Percentiles rank a stretch among this genome's conserved stretches.
Conservation (phyloP, 2,888 invertebrate species). For the Pyrrhia umbra region DNA sequence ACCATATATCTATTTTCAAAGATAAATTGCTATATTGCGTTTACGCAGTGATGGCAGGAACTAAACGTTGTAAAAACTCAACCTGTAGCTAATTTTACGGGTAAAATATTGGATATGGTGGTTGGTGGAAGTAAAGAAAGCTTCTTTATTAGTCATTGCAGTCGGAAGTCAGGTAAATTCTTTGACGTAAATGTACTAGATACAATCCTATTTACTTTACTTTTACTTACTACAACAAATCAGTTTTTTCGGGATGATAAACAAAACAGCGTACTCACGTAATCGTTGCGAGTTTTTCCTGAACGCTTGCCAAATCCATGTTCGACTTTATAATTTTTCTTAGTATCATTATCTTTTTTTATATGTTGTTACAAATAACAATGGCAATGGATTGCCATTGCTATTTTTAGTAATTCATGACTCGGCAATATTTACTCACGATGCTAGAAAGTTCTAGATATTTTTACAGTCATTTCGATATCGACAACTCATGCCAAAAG, state of each 20-base stretch:
- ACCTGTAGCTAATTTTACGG: slow-evolving; percentile 1
- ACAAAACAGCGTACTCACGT: neutral
- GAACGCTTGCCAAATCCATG: neutral
- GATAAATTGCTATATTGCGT: slow-evolving; percentile 32
- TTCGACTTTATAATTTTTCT: neutral
- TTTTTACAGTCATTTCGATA: neutral
- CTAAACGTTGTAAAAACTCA: neutral
- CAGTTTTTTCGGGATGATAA: neutral
- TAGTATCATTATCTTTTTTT: neutral
- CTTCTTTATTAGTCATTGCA: neutral
- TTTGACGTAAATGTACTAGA: neutral
- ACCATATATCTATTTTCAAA: slow-evolving; percentile 1
- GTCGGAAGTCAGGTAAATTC: neutral
- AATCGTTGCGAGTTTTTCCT: too few relatives aligned
- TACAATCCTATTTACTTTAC: neutral
- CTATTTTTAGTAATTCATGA: too few relatives aligned
- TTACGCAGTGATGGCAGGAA: slow-evolving; percentile 20
- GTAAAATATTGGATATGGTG: neutral
- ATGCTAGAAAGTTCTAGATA: neutral
- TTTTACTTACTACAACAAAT: neutral
- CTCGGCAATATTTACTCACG: neutral
- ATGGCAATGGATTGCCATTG: neutral
- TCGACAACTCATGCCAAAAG: neutral
- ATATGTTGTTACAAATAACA: neutral
- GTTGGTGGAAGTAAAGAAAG: neutral